Evolutionary conservation across 2,888 invertebrate species (phyloP).

Genomic region (Pseudoips prasinana): DNA sequence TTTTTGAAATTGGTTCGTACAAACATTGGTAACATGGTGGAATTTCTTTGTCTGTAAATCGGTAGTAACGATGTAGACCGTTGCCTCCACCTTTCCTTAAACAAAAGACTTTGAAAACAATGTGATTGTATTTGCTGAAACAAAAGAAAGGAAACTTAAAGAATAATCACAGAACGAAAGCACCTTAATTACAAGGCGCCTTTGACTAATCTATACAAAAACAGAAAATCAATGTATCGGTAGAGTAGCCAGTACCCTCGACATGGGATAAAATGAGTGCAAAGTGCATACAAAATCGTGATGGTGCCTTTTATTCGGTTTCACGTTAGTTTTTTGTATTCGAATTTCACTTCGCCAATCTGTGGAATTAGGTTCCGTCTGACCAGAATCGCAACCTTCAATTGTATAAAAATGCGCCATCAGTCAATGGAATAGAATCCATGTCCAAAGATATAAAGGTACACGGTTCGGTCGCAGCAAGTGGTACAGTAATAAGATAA

Average conservation of each 20-base stretch:
- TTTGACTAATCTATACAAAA: conserved; percentile 65
- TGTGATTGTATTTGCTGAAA: conserved; percentile 32
- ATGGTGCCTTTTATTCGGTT: conserved; percentile 81
- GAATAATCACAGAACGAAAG: conserved; percentile 52
- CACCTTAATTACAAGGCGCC: conserved; percentile 70
- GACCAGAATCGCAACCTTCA: conserved; percentile 38
- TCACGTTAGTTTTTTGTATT: conserved; percentile 80
- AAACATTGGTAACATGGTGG: conserved; percentile 23
- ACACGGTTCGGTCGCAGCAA: conserved; percentile 37
- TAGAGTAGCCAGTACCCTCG: conserved; percentile 56
- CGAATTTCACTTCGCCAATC: conserved; percentile 76
- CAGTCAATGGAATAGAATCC: conserved; percentile 46
- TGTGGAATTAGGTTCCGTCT: conserved; percentile 52
- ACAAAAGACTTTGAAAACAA: conserved; percentile 35
- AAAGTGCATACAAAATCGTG: conserved; percentile 82
- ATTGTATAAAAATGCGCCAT: conserved; percentile 53
- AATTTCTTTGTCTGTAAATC: conserved; percentile 29
- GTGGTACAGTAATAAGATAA: conserved; percentile 74
- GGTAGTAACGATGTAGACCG: conserved; percentile 18
- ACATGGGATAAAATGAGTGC: conserved; percentile 73
- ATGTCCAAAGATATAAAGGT: conserved; percentile 36
- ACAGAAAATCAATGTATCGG: conserved; percentile 66
- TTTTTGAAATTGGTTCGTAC: conserved; percentile 38
- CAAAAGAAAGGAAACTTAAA: conserved; percentile 40
- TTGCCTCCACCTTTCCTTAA: conserved; percentile 22